phyloP scores from a whole-genome alignment of 2,888 invertebrate genomes.

The Junonia oenone region DNA sequence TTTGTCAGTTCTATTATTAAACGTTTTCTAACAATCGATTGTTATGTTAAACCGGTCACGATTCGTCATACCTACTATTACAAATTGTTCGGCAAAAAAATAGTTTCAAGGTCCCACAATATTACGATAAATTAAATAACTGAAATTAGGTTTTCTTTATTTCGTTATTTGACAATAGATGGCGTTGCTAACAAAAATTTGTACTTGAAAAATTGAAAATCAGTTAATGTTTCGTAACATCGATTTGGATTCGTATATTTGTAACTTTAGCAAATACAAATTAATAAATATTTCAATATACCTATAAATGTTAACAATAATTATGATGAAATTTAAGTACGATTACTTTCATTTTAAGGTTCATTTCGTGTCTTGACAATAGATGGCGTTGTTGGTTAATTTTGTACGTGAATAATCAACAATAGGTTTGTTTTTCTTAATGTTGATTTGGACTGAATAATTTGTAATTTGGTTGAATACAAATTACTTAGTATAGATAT shows the following conservation, averaged over 20 bases:
- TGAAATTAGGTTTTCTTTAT: conserved; percentile 6
- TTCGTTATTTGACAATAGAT: conserved; percentile 9
- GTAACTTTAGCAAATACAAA: neutral
- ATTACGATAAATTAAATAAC: conserved; percentile 17
- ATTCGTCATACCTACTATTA: conserved; percentile 15
- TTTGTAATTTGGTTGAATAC: too few species aligned
- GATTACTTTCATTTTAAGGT: too few species aligned
- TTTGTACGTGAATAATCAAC: too few species aligned
- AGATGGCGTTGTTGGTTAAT: too few species aligned
- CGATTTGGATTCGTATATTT: neutral
- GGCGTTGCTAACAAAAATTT: conserved; percentile 1
- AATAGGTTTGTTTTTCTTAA: too few species aligned
- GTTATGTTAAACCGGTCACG: neutral
- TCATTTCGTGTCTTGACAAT: too few species aligned
- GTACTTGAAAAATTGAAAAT: neutral
- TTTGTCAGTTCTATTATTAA: neutral
- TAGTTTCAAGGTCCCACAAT: conserved; percentile 15
- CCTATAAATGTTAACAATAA: too few species aligned
- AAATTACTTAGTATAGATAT: too few species aligned
- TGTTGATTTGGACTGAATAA: too few species aligned
- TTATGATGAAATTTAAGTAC: too few species aligned
- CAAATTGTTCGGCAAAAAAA: conserved; percentile 3
- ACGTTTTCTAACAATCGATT: neutral
- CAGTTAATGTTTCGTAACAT: neutral
- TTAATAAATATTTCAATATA: too few species aligned